Conservation (phyloP, 1,140 invertebrate species). For the Drosophila takahashii region DNA sequence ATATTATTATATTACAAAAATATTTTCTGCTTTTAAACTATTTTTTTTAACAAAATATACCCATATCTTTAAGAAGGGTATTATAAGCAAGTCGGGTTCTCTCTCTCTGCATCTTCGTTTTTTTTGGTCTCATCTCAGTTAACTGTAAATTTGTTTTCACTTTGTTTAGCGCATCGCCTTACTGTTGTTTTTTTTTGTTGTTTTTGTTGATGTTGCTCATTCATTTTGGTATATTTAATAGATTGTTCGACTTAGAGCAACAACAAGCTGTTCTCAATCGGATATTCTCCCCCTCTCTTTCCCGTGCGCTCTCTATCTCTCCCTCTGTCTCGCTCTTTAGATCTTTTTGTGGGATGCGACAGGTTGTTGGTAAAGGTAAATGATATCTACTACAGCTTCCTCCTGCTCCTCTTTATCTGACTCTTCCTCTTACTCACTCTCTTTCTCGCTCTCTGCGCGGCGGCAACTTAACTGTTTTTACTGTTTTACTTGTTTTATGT, state of each 20-base stretch:
- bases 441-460: constrained; percentile 5
- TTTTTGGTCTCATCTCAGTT: constrained; percentile 38
- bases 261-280: constrained; percentile 52
- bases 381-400: constrained; percentile 41
- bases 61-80: constrained; percentile 7
- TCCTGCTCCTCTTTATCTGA: constrained; percentile 25
- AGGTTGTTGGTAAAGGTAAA: constrained; percentile 45
- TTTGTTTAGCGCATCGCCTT: constrained; percentile 78
- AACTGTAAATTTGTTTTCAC: constrained; percentile 83
- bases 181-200: constrained; percentile 44
- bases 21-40: background rate
- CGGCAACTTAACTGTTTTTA: constrained; percentile 38
- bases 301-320: constrained; percentile 2
- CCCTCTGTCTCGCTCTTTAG: background rate
- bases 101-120: constrained; percentile 38
- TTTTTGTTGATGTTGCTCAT: constrained; percentile 58
- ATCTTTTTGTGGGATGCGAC: constrained; percentile 21
- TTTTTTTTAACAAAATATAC: too few species aligned
- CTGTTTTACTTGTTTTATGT: constrained; percentile 31
- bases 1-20: background rate
- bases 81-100: constrained; percentile 28
- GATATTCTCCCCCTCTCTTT: constrained; percentile 31
- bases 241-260: constrained; percentile 55
- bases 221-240: constrained; percentile 65
- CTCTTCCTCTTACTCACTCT: constrained; percentile 13